Base-by-base conservation (phyloP, 2,888 invertebrate genomes). In the Pinctada fucata region DNA sequence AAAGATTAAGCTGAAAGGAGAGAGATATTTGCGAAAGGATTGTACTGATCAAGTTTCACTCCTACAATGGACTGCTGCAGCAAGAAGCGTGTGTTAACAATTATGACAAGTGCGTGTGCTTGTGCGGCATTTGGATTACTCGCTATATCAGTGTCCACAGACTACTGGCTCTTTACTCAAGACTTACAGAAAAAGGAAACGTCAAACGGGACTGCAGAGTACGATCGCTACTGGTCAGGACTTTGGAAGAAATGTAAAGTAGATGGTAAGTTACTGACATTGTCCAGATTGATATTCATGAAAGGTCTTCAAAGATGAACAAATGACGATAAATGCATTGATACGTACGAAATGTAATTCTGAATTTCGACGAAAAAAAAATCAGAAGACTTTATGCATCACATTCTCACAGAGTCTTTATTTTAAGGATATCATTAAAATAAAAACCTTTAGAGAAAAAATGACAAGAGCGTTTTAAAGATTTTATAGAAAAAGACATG, bases 71-170 rank as follows among this genome's bases (percentile, higher is more conserved):
- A 90, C 87, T 89, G 89, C 84, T 91, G 91, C 84, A 89, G 87
- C 76, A 90, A 90, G 84, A 91, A 90, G 78, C 87, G 91, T 79
- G 82, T 91, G 78, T 88, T 92, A 72, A 91, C 90, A 86, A 85
- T 91, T 68, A 90, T 90, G 90, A 92, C 92, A 75, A 91, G 92
- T 83, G 86, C 90, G 68, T 91, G 91, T 86, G 91, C 92, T 5
- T 91, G 92, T 85, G 91, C 91, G 45, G 91, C 92, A 58, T 92
- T 92, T 78, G 90, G 91, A 71, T 88, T 92, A 76, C 87, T 92
- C 50, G 91, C 91, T 79, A 90, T 92, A 16, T 91, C 92, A 49
- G 91, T 92, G 52, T 90, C 91, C 68, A 92, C 92, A 63, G 92
- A 92, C 83, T 91, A 91, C 86, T 92, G 92, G 92, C 87, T 91